Evolutionary conservation across 2,113 vertebrate species (phyloP), one percentile per base, ranked within the genome.

Genomic region (Phocoena phocoena): DNA sequence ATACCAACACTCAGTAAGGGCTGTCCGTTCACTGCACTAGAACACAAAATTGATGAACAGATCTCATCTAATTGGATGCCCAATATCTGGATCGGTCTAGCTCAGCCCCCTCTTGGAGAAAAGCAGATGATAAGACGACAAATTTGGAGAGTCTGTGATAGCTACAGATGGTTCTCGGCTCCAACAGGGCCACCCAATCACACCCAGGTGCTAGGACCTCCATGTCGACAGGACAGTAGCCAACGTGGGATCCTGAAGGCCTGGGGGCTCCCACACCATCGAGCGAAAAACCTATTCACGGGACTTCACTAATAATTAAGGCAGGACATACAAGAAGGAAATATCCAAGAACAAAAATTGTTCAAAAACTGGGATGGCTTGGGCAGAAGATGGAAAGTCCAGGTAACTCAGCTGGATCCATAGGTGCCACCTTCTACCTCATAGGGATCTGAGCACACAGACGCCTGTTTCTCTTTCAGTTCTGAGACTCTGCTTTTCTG

Each of bases 351-450:
- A 31, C 15, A 55, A 77, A 84, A 41, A 15, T 1, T 9, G 2
- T 38, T 83, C 8, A 12, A 26, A 47, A 53, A 73, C 12, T 31
- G 38, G 76, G 50, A 74, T 8, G 33, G 47, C 9, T 12, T 9
- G 58, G 7, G 9, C 28, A 7, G 44, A 77, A 60, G 36, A 28
- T 0, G 10, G 15, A 10, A 41, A n/a, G 23, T 31, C 31, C 31
- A 50, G 38, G 63, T 21, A 3, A 31, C 38, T 8, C 0, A 20
- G 33, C 20, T 9, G 13, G 23, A 10, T 3, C 38, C 3, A 0
- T 0, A 5, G 55, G 12, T 0, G 0, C 36, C 2, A 6, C 58
- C 70, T 60, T 11, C n/a, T 0, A 3, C 70, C 83, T 13, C 15
- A 0, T 0, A 18, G 74, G 8, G 25, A 3, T 5, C 55, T 8